These are phyloP conservation scores for Siderastrea siderea DNA, from an alignment of 92 coral and sea anemone genomes.

Conservation along the genomic window DNA sequence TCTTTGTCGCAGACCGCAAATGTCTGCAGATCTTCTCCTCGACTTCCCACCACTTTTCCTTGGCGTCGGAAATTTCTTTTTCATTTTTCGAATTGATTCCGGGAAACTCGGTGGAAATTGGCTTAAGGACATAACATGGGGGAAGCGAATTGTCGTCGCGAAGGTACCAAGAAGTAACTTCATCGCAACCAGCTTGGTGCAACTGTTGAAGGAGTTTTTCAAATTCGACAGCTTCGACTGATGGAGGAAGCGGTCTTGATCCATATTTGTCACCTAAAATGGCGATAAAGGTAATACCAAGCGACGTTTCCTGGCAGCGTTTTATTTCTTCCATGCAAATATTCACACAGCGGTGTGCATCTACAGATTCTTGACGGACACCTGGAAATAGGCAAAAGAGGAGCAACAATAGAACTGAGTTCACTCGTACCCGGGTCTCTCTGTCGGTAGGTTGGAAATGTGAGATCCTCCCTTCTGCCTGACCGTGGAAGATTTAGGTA, in stretches of 20 bases:
- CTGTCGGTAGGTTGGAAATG: no score
- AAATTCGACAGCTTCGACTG: constrained; percentile 59
- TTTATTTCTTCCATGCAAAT: constrained; percentile 80
- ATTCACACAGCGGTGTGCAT: constrained; percentile 69
- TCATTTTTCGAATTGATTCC: constrained; percentile 40
- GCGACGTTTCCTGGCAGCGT: constrained; percentile 74
- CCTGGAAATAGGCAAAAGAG: constrained; percentile 5
- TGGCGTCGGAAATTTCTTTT: constrained; percentile 58
- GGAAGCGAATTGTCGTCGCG: constrained; percentile 68
- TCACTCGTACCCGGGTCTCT: no score
- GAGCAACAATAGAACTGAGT: no score
- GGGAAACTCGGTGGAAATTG: constrained; percentile 71
- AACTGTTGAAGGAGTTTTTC: constrained; percentile 43
- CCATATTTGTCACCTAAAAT: constrained; percentile 78
- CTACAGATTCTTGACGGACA: constrained; percentile 77
- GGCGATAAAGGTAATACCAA: constrained; percentile 68
- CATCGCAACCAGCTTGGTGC: constrained; percentile 53
- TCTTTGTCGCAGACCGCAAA: constrained; percentile 64
- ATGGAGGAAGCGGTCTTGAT: constrained; percentile 72
- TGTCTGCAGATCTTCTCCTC: constrained; percentile 57
- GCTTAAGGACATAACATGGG: constrained; percentile 53
- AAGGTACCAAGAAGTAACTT: constrained; percentile 57
- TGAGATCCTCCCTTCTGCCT: no score
- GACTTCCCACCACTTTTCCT: constrained; percentile 65
- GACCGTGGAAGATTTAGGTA: no score